Evolutionary conservation across 1,140 invertebrate genomes (phyloP).

Genomic region (Aphaenogaster floridana): DNA sequence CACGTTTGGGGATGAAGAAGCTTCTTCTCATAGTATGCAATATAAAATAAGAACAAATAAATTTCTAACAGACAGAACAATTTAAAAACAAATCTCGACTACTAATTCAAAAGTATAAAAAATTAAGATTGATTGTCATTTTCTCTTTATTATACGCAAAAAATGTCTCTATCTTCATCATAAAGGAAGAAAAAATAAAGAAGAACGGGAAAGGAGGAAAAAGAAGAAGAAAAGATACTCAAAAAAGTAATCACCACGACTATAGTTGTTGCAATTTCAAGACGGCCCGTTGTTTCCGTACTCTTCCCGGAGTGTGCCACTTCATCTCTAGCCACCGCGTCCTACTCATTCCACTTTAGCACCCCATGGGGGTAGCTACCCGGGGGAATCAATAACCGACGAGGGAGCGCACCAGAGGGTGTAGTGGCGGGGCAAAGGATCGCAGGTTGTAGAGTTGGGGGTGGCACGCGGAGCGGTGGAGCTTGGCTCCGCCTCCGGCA

Average conservation of each 20-base stretch:
- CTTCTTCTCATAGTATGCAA: neutral
- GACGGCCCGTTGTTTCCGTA: constrained; percentile 51
- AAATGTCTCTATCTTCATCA: neutral
- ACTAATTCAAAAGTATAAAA: neutral
- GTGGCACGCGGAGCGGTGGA: constrained; percentile 77
- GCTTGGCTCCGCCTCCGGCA: constrained; percentile 84
- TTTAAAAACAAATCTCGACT: neutral
- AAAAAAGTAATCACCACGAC: constrained; percentile 54
- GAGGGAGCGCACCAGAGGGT: constrained; percentile 76
- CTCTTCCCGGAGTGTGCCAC: constrained; percentile 40
- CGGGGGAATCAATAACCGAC: constrained; percentile 86
- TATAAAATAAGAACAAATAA: neutral
- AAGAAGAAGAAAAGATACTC: neutral
- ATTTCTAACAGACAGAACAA: neutral
- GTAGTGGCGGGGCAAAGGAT: constrained; percentile 70
- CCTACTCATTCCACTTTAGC: constrained; percentile 70
- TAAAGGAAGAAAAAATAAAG: neutral
- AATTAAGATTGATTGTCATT: neutral
- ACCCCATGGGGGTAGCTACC: constrained; percentile 81
- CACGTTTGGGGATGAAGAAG: neutral
- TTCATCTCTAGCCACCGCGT: constrained; percentile 57
- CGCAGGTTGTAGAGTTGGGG: constrained; percentile 70
- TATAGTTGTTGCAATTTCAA: constrained; percentile 59
- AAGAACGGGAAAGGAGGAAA: neutral
- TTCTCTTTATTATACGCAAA: neutral